Conservation (phyloP, 2,797 vertebrate genomes). For the Cryptoblepharus egeriae region DNA sequence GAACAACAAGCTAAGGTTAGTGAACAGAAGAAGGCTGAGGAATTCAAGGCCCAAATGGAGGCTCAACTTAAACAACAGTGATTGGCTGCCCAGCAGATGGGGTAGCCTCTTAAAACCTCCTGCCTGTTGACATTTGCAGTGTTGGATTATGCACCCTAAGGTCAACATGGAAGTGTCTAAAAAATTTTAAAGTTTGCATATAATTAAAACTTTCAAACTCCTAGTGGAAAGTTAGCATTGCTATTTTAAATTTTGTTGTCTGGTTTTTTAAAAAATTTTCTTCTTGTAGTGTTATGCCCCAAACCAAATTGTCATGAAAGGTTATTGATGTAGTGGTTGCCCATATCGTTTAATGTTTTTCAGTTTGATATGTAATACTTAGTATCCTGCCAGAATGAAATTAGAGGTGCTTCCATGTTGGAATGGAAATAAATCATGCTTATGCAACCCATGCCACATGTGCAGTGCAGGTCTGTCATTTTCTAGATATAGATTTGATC, state of each 20-base stretch:
- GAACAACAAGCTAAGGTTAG: constrained; percentile 94
- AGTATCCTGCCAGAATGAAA: not conserved
- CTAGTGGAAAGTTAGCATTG: constrained; percentile 12
- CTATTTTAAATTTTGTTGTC: constrained; percentile 29
- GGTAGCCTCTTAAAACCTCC: constrained; percentile 63
- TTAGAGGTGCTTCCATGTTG: constrained; percentile 35
- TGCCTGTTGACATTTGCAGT: constrained; percentile 63
- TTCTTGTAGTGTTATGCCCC: not conserved
- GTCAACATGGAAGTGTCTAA: constrained; percentile 26
- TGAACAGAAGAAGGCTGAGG: constrained; percentile 87
- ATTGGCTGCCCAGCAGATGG: constrained; percentile 89
- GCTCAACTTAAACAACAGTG: constrained; percentile 90
- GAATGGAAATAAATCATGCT: not conserved
- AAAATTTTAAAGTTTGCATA: not conserved
- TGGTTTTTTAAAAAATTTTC: constrained; percentile 1
- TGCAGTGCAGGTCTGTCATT: not conserved
- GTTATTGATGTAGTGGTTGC: not conserved
- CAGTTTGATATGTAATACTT: not conserved
- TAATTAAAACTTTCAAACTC: not conserved
- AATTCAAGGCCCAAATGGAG: constrained; percentile 89
- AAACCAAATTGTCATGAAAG: constrained; percentile 4
- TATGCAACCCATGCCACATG: not conserved
- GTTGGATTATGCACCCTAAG: constrained; percentile 48
- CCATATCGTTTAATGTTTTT: constrained; percentile 13
- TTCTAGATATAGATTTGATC: not conserved